Evolutionary conservation across 2,113 vertebrate genomes (phyloP).

Genomic region (Athene noctua): DNA sequence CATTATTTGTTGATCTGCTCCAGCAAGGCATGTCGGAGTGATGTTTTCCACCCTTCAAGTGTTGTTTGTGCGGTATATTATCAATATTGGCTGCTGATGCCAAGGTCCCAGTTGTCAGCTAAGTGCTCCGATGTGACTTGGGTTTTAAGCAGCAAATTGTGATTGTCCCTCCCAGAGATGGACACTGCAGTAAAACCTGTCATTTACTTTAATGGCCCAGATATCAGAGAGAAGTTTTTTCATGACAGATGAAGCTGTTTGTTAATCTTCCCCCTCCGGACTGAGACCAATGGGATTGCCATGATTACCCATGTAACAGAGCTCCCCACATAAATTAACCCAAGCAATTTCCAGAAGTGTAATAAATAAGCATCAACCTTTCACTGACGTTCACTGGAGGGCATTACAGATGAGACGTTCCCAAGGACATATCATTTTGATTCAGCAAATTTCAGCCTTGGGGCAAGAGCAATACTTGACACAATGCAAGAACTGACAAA

Average conservation of each 20-base stretch:
- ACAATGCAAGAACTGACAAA: neutral
- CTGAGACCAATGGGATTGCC: neutral
- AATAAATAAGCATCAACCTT: constrained; percentile 36
- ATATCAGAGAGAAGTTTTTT: constrained; percentile 23
- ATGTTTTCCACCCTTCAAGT: neutral
- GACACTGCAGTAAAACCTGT: constrained; percentile 24
- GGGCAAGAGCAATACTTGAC: neutral
- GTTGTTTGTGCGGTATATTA: constrained; percentile 35
- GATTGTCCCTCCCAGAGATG: neutral
- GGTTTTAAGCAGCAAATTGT: constrained; percentile 32
- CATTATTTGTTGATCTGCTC: constrained; percentile 13
- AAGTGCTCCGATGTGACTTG: constrained; percentile 2
- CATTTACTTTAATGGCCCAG: constrained; percentile 34
- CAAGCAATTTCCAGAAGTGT: constrained; percentile 17
- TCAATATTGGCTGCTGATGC: neutral
- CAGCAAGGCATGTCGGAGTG: neutral
- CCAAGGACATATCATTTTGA: neutral
- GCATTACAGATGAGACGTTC: neutral
- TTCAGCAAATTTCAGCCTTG: neutral
- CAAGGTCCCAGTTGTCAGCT: constrained; percentile 16
- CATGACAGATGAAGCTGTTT: constrained; percentile 4
- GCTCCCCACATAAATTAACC: constrained; percentile 36
- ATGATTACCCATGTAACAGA: neutral
- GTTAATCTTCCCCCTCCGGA: neutral
- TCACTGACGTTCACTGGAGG: neutral